These are phyloP conservation scores for Aulostomus chinensis DNA, from an alignment of 2,797 vertebrate species.

Conservation along the genomic window DNA sequence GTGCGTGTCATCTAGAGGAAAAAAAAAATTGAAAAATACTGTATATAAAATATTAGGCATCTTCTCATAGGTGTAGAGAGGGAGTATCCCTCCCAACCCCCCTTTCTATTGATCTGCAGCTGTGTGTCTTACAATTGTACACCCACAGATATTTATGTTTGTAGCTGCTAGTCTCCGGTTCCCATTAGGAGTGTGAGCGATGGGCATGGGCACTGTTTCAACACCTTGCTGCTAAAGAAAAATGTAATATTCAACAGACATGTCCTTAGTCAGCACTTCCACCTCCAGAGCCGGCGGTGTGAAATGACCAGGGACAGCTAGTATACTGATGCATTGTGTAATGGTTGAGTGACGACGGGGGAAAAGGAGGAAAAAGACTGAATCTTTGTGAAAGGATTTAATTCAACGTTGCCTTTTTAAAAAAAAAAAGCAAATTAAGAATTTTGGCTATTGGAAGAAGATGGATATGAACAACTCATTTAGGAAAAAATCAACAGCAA, in stretches of 20 bases:
- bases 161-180: constrained; percentile 61
- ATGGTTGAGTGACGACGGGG: constrained; percentile 19
- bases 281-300: constrained; percentile 49
- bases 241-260: constrained; percentile 75
- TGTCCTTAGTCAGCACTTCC: constrained; percentile 76
- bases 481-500: no score
- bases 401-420: no score
- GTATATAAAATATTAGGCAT: no score
- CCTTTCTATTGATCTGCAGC: constrained; percentile 58
- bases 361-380: not conserved
- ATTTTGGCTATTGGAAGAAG: no score
- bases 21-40: no score
- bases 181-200: constrained; percentile 74
- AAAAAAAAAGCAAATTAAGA: no score
- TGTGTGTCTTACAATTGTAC: constrained; percentile 57
- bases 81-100: not conserved
- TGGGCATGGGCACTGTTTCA: constrained; percentile 70
- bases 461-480: no score
- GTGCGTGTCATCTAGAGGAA: no score
- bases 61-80: no score
- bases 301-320: constrained; percentile 58
- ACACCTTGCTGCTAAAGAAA: constrained; percentile 65
- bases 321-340: constrained; percentile 14
- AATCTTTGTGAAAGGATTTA: no score
- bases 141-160: constrained; percentile 72